Evolutionary conservation across 2,888 invertebrate genomes (phyloP).

Genomic region (Pristionchus exspectatus): DNA sequence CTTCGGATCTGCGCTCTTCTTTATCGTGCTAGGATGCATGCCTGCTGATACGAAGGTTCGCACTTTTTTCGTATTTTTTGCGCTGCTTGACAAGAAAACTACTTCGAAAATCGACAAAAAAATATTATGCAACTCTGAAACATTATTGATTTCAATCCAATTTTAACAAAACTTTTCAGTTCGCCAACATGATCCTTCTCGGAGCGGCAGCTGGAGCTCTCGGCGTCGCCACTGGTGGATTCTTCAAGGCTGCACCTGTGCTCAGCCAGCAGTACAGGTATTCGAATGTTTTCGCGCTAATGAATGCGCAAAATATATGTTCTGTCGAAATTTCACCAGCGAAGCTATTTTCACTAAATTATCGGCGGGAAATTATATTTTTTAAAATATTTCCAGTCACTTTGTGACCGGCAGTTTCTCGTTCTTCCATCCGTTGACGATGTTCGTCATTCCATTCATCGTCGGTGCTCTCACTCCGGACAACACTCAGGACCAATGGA

Average conservation of each 20-base stretch:
- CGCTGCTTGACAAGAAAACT: background rate
- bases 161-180: constrained; percentile 31
- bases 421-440: constrained; percentile 75
- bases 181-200: constrained; percentile 66
- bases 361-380: background rate
- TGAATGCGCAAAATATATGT: background rate
- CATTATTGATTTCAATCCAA: background rate
- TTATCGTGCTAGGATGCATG: constrained; percentile 64
- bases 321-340: constrained; percentile 5
- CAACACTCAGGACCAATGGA: constrained; percentile 74
- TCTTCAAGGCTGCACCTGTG: constrained; percentile 76
- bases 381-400: constrained; percentile 60
- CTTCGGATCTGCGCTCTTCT: constrained; percentile 64
- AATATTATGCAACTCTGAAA: background rate
- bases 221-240: constrained; percentile 76
- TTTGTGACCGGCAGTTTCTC: constrained; percentile 78
- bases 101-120: background rate
- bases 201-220: constrained; percentile 67
- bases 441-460: constrained; percentile 73
- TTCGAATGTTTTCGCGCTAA: background rate
- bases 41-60: constrained; percentile 41
- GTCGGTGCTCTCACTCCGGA: constrained; percentile 70
- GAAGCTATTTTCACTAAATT: background rate
- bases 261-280: constrained; percentile 74
- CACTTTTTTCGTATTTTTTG: background rate